Evolutionary conservation across 2,797 vertebrate genomes (phyloP), one percentile per base, ranked within the genome.

Genomic region (Tenualosa thibaudeaui): DNA sequence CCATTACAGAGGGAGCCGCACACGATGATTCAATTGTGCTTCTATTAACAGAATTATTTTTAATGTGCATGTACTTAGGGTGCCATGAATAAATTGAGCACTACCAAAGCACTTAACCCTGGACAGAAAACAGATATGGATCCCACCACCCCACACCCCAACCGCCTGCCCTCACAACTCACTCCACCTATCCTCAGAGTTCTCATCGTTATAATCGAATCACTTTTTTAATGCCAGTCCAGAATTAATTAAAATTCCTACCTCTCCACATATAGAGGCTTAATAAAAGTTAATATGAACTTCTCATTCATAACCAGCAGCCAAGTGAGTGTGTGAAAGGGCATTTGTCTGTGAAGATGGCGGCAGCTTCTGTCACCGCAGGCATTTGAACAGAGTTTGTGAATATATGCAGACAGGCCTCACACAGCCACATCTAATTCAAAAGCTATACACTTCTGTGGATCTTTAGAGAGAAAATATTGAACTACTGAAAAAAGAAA

Each of bases 251-350:
- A 91, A 93, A 78, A 93, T 91, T 88, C 90, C 84, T 90, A 90
- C 53, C 82, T 87, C 68, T 88, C 46, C 90, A 91, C 91, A 91
- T 92, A 89, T 91, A 83, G 89, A 86, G 87, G 84, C 89, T 92
- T 92, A 91, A 92, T 93, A 90, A 90, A 91, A 93, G 89, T 90
- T 92, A 93, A 94, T 93, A 86, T 91, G 91, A 93, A 93, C 90
- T 93, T 92, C 92, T 87, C 89, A 86, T 91, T 92, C 89, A 88
- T 90, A 88, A 82, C 88, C 90, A 83, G 24, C 13, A 90, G 89
- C 82, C 0, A 82, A 86, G 85, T 75, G 51, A 40, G 65, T 12
- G 37, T 9, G 17, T 46, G 15, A 46, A 7, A 78, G 13, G 40
- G 5, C 19, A 40, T 78, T 78, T 40, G 71, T 78, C 37, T 78